Evolutionary conservation across 1,140 invertebrate genomes (phyloP).

Genomic region (Charaxes varanes): DNA sequence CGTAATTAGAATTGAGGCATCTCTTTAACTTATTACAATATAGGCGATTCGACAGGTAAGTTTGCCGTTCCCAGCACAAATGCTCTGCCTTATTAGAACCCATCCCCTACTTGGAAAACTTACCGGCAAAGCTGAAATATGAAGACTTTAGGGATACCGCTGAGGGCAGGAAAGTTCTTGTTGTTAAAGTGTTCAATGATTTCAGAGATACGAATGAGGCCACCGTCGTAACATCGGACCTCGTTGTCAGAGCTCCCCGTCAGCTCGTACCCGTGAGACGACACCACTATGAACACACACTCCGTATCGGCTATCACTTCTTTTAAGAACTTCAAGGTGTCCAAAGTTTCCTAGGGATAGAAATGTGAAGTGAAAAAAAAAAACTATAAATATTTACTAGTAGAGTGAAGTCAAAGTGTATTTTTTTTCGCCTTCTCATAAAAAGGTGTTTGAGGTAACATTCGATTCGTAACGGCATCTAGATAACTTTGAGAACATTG

Average conservation of each 20-base stretch:
- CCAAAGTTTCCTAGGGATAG: slow-evolving; percentile 45
- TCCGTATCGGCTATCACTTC: slow-evolving; percentile 38
- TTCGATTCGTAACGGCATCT: no score
- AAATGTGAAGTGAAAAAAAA: no score
- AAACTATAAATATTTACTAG: not conserved
- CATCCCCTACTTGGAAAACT: no score
- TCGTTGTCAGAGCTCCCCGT: slow-evolving; percentile 39
- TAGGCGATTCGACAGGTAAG: no score
- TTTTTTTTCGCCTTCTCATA: no score
- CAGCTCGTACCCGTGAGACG: slow-evolving; percentile 63
- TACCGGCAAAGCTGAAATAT: slow-evolving; percentile 85
- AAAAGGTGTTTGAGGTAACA: no score
- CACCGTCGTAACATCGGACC: slow-evolving; percentile 66
- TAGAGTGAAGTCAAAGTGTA: not conserved
- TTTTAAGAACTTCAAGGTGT: slow-evolving; percentile 34
- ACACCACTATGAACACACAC: slow-evolving; percentile 66
- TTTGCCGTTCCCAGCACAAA: no score
- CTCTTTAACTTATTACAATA: no score
- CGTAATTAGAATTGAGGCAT: no score
- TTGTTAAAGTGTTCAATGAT: slow-evolving; percentile 79
- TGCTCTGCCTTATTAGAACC: no score
- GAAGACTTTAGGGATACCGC: slow-evolving; percentile 85
- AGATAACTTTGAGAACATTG: no score
- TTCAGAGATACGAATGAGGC: slow-evolving; percentile 50
- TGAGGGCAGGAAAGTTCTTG: slow-evolving; percentile 74